These are phyloP conservation scores for Pecten maximus DNA, from an alignment of 2,888 invertebrate genomes.

Conservation along the genomic window DNA sequence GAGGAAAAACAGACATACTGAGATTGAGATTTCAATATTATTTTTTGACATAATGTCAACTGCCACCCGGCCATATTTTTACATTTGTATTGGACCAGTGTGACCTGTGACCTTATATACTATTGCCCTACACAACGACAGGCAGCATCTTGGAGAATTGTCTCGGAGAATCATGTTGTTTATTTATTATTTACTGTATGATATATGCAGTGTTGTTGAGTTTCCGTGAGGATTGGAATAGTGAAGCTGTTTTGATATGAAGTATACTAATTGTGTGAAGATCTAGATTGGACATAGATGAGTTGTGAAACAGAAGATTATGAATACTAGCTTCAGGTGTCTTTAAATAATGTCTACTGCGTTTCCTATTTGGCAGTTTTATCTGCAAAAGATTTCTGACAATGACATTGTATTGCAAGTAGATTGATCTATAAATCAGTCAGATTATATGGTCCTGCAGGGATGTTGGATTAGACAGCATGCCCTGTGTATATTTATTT, in stretches of 20 bases:
- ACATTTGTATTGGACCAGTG: not conserved
- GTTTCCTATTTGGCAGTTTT: no score
- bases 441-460: no score
- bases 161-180: not conserved
- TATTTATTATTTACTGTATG: not conserved
- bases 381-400: no score
- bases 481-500: no score
- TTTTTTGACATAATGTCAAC: not conserved
- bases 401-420: no score
- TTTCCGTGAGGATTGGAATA: not conserved
- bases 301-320: not conserved
- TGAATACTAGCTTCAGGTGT: not conserved
- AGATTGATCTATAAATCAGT: no score
- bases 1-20: not conserved
- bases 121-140: not conserved
- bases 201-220: not conserved
- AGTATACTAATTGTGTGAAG: not conserved
- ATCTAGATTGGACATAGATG: not conserved
- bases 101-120: not conserved
- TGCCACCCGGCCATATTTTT: not conserved
- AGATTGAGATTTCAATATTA: not conserved
- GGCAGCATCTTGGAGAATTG: conserved; percentile 3
- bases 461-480: no score
- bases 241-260: not conserved
- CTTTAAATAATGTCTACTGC: no score